phyloP scores from a whole-genome alignment of 2,797 vertebrate genomes.

The Taenioides sp. region DNA sequence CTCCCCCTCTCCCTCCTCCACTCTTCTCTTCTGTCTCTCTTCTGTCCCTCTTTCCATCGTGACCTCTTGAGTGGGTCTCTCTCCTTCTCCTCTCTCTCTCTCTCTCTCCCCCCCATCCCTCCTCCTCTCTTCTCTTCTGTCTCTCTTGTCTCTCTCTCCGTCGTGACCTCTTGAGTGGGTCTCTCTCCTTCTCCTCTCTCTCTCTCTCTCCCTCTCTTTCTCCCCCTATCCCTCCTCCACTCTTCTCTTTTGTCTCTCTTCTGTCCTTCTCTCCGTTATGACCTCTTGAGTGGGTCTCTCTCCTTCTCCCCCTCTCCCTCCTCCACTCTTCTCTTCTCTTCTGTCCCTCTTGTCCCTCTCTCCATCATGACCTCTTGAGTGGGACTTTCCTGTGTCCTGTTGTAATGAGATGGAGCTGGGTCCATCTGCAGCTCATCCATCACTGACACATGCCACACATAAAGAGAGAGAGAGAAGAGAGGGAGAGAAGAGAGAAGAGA shows the following conservation, averaged over 20 bases:
- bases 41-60: background rate
- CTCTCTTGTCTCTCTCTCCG: background rate
- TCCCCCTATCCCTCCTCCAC: background rate
- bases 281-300: background rate
- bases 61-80: too few relatives aligned
- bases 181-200: background rate
- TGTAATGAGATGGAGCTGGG: conserved; percentile 69
- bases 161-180: too few relatives aligned
- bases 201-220: background rate
- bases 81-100: background rate
- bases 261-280: background rate
- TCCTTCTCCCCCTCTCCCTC: background rate
- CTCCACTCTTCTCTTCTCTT: background rate
- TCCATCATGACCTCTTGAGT: conserved; percentile 43
- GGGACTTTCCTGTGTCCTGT: conserved; percentile 64
- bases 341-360: background rate
- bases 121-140: background rate
- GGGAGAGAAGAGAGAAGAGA: too few relatives aligned
- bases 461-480: too few relatives aligned
- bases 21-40: background rate
- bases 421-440: conserved; percentile 75
- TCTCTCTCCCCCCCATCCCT: background rate
- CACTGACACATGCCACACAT: conserved; percentile 52
- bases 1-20: background rate
- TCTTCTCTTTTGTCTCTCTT: background rate